A percentile compares a stretch with the other conserved stretches of the same genome.
phyloP scores from a whole-genome alignment of 2,888 invertebrate genomes.

The Eurois occulta region DNA sequence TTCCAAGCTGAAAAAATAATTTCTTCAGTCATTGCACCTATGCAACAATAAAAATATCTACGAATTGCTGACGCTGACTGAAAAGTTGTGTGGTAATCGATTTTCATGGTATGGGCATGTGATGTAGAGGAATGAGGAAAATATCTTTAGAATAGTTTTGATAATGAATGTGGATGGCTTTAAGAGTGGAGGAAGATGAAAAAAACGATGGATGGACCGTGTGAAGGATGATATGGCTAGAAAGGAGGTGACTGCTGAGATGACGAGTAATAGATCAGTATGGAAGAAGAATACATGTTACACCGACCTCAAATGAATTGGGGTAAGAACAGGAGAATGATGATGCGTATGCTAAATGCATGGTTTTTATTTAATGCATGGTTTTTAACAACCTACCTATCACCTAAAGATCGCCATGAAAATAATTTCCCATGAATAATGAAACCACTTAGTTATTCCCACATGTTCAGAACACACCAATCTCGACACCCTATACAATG shows the following conservation, averaged over 20 bases:
- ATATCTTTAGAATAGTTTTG: not conserved
- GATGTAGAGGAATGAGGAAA: not conserved
- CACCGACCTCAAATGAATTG: not conserved
- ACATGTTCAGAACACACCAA: not conserved
- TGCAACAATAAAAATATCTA: not conserved
- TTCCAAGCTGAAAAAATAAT: not conserved
- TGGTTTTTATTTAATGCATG: not conserved
- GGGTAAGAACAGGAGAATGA: not conserved
- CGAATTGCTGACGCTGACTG: not conserved
- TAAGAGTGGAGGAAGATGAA: not conserved
- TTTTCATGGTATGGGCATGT: not conserved
- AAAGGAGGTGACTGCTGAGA: not conserved
- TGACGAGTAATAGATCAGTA: not conserved
- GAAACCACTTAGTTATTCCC: not conserved
- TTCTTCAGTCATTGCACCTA: not conserved
- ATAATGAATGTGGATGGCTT: not conserved
- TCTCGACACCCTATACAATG: constrained; percentile 27
- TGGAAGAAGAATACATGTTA: not conserved
- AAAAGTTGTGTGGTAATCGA: not conserved
- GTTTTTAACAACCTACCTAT: not conserved
- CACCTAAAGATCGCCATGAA: not conserved
- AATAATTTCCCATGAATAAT: not conserved
- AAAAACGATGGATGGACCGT: not conserved
- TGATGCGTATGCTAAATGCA: not conserved
- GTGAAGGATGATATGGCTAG: not conserved